Conservation (phyloP, 37 sponge, comb jelly and placozoan species). For the Oopsacas minuta region DNA sequence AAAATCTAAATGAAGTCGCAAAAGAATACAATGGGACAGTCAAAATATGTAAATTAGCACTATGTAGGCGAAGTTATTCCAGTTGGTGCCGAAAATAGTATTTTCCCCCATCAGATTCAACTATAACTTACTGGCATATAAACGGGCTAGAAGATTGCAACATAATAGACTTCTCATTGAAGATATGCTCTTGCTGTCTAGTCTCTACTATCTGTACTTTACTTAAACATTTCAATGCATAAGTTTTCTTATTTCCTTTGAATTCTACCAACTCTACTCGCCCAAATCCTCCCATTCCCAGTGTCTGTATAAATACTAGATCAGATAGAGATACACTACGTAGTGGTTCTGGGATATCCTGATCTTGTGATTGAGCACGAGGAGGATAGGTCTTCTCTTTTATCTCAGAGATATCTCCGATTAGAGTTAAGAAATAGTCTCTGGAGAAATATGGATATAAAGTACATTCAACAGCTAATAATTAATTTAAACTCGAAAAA, state of each 20-base stretch:
- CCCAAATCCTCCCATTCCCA: conserved; percentile 98
- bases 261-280: conserved; percentile 83
- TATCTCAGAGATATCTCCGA: background rate
- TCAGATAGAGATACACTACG: conserved; percentile 47
- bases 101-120: too few species aligned
- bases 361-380: background rate
- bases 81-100: too few species aligned
- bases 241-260: conserved; percentile 29
- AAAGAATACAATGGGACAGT: too few species aligned
- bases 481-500: too few species aligned
- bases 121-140: conserved; percentile 65
- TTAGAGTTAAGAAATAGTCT: background rate
- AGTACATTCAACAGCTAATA: too few species aligned
- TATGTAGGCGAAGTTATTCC: too few species aligned
- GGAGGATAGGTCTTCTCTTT: conserved; percentile 11
- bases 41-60: too few species aligned
- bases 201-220: conserved; percentile 98
- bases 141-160: conserved; percentile 70
- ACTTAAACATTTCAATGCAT: conserved; percentile 86
- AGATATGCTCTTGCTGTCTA: conserved; percentile 93
- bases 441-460: too few species aligned
- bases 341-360: conserved; percentile 10
- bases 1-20: background rate
- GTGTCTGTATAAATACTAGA: conserved; percentile 56
- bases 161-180: conserved; percentile 89